phyloP scores from a whole-genome alignment of 1,140 invertebrate genomes.

The Drosophila repletoides region DNA sequence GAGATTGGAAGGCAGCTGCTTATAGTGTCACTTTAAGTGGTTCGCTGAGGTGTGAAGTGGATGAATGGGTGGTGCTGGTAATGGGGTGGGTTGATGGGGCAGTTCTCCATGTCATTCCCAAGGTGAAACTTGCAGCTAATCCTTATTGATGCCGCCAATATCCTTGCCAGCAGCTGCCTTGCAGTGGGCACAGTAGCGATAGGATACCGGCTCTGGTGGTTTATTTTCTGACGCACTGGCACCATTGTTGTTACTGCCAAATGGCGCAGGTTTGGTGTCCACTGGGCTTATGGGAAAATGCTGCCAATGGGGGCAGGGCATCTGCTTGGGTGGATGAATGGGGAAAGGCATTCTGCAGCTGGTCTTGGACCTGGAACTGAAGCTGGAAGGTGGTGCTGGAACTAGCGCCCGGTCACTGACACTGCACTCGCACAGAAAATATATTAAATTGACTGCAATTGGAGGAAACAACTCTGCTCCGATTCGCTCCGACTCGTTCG shows the following conservation, averaged over 20 bases:
- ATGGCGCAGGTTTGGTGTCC: constrained; percentile 57
- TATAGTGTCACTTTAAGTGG: background rate
- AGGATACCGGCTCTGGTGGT: constrained; percentile 67
- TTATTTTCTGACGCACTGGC: constrained; percentile 8
- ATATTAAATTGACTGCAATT: constrained; percentile 3
- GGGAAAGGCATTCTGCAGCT: constrained; percentile 66
- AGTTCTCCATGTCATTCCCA: background rate
- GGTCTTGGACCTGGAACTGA: background rate
- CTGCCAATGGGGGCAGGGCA: constrained; percentile 80
- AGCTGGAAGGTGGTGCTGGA: background rate
- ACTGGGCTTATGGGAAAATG: constrained; percentile 74
- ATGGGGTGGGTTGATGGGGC: background rate
- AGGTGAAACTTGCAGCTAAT: constrained; percentile 23
- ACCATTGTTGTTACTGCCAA: constrained; percentile 31
- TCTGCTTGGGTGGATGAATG: constrained; percentile 75
- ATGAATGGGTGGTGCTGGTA: background rate
- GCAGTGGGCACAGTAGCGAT: constrained; percentile 61
- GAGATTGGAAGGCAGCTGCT: background rate
- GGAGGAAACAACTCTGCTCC: too few species aligned
- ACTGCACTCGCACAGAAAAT: constrained; percentile 9
- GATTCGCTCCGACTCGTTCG: constrained; percentile 48
- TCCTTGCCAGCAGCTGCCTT: constrained; percentile 49
- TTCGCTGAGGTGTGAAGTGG: background rate
- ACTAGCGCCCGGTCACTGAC: too few species aligned
- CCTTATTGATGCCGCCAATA: constrained; percentile 10